These are phyloP conservation scores for Embiotoca jacksoni DNA, from an alignment of 2,113 vertebrate species.

Conservation along the genomic window DNA sequence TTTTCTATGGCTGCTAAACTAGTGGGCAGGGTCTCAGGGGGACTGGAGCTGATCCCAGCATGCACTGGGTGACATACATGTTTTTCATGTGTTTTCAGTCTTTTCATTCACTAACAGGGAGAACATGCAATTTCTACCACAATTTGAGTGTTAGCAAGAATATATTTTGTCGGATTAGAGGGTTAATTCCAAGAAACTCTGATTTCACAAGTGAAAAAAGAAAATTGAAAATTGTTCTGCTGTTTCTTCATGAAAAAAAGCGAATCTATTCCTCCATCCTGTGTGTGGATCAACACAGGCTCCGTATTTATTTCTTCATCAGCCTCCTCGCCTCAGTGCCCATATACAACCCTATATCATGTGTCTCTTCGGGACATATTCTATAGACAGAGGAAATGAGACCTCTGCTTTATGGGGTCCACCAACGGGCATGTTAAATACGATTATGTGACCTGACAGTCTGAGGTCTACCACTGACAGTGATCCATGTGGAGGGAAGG, in stretches of 20 bases:
- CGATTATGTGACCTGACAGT: constrained; percentile 79
- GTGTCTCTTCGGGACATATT: constrained; percentile 30
- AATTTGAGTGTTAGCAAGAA: neutral
- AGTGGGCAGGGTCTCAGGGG: neutral
- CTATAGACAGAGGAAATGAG: constrained; percentile 29
- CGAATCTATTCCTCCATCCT: neutral
- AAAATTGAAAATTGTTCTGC: no score
- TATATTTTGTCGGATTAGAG: neutral
- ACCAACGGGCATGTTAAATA: constrained; percentile 60
- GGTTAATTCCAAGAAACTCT: neutral
- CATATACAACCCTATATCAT: constrained; percentile 30
- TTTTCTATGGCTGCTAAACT: neutral
- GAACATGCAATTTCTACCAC: neutral
- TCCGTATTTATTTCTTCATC: neutral
- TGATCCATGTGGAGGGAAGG: constrained; percentile 74
- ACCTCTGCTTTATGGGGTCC: constrained; percentile 61
- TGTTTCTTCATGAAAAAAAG: no score
- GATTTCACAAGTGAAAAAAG: neutral
- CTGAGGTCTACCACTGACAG: constrained; percentile 75
- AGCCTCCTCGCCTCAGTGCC: neutral
- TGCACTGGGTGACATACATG: neutral
- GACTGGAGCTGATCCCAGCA: neutral
- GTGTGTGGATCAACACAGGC: neutral
- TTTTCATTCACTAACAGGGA: neutral
- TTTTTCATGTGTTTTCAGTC: neutral